phyloP scores from a whole-genome alignment of 2,888 invertebrate genomes.

The Drosophila melanosoma region DNA sequence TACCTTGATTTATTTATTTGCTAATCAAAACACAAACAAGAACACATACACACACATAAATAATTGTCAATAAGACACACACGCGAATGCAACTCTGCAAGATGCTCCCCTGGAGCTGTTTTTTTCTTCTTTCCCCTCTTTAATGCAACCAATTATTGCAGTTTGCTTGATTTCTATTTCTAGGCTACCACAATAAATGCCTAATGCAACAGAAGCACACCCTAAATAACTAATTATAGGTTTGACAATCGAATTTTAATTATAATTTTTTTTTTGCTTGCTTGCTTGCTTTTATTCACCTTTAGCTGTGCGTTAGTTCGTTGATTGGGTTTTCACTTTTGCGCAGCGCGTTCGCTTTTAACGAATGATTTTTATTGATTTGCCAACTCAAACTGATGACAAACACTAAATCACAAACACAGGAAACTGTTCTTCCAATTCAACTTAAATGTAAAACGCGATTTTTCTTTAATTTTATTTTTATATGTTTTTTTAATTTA shows the following conservation, averaged over 20 bases:
- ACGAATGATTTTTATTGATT: conserved; percentile 67
- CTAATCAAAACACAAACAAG: conserved; percentile 73
- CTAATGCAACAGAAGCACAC: conserved; percentile 29
- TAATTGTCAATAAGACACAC: conserved; percentile 27
- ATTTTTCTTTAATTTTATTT: conserved; percentile 30
- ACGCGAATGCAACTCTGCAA: conserved; percentile 16
- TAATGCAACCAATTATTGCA: conserved; percentile 21
- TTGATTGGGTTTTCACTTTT: conserved; percentile 71
- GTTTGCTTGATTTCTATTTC: conserved; percentile 55
- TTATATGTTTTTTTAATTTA: conserved; percentile 18
- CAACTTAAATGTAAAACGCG: conserved; percentile 23
- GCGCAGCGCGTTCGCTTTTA: conserved; percentile 65
- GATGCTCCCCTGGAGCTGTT: conserved; percentile 64
- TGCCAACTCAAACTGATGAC: conserved; percentile 55
- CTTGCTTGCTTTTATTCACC: conserved; percentile 66
- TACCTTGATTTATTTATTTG: conserved; percentile 56
- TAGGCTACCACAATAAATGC: conserved; percentile 40
- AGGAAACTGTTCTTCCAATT: conserved; percentile 60
- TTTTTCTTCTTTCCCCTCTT: conserved; percentile 1
- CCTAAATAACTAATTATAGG: conserved; percentile 49
- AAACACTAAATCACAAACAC: conserved; percentile 44
- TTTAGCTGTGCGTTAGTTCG: conserved; percentile 62
- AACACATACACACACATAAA: conserved; percentile 19
- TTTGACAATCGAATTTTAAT: conserved; percentile 53
- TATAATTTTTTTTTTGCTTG: conserved; percentile 36